Evolutionary conservation across 1,140 invertebrate genomes (phyloP).

Genomic region (Temnothorax nylanderi): DNA sequence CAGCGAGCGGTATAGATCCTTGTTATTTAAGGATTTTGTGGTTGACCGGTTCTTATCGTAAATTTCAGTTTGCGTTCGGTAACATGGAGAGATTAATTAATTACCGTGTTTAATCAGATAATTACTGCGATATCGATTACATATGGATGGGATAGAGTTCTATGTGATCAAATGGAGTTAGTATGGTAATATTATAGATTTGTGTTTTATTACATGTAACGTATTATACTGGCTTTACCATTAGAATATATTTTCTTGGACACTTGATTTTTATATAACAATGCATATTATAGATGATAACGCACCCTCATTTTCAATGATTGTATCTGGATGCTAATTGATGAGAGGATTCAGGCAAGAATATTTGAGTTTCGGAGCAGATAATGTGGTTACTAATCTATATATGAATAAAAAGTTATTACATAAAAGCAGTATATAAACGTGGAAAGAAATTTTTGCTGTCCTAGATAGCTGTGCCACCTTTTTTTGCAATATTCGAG

Average conservation of each 20-base stretch:
- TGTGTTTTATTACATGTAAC: background rate
- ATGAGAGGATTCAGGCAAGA: background rate
- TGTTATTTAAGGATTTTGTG: conserved; percentile 13
- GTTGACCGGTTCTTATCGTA: background rate
- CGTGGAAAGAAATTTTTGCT: background rate
- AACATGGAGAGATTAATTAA: conserved; percentile 1
- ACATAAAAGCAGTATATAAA: background rate
- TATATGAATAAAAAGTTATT: background rate
- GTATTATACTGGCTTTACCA: background rate
- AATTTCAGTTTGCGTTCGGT: background rate
- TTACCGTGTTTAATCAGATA: conserved; percentile 20
- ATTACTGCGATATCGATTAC: conserved; percentile 24
- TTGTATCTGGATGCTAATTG: background rate
- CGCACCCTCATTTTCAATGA: background rate
- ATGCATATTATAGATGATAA: background rate
- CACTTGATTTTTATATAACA: background rate
- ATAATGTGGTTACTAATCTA: background rate
- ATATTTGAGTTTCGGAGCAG: background rate
- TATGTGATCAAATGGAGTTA: background rate
- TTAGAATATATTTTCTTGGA: conserved; percentile 5
- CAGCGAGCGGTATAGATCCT: background rate
- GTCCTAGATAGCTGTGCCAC: background rate
- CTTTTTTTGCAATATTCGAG: background rate
- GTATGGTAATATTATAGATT: background rate
- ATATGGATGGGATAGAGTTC: background rate